Conservation (phyloP, 2,888 invertebrate species). For the Eumerus sabulonum region DNA sequence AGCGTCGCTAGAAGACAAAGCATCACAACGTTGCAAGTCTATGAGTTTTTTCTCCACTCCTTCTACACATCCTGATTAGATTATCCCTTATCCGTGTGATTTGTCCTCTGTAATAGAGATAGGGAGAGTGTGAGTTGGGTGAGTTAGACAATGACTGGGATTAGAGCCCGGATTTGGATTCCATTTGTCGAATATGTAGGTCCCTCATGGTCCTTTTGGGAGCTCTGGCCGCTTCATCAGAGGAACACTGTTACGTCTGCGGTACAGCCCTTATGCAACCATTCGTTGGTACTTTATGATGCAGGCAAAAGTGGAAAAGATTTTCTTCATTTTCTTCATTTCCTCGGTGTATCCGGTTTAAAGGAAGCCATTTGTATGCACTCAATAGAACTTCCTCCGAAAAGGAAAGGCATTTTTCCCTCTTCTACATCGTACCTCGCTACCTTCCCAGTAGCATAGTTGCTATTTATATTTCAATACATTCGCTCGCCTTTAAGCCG, state of each 20-base stretch:
- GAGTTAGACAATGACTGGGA: conserved; percentile 30
- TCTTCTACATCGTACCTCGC: neutral
- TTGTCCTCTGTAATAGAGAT: conserved; percentile 28
- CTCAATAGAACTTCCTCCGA: conserved; percentile 61
- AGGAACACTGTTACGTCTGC: conserved; percentile 20
- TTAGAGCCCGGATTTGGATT: conserved; percentile 7
- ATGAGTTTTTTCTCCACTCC: too few relatives aligned
- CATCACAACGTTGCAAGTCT: conserved; percentile 38
- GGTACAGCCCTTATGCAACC: conserved; percentile 9
- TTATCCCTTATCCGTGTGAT: conserved; percentile 42
- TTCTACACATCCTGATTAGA: conserved; percentile 42
- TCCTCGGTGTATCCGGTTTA: conserved; percentile 62
- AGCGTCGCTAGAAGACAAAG: conserved; percentile 43
- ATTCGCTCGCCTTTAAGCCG: conserved; percentile 52
- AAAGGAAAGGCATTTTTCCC: conserved; percentile 18
- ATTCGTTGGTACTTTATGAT: conserved; percentile 16
- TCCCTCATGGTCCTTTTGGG: conserved; percentile 54
- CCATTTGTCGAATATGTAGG: conserved; percentile 39
- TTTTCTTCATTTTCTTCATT: conserved; percentile 60
- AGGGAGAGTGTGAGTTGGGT: neutral
- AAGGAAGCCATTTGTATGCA: conserved; percentile 68
- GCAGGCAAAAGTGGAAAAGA: conserved; percentile 47
- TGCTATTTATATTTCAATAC: conserved; percentile 63
- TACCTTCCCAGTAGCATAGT: conserved; percentile 4
- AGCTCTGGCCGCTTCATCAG: conserved; percentile 35